These are phyloP conservation scores for Serilophus lunatus DNA, from an alignment of 2,113 vertebrate genomes.

Conservation along the genomic window DNA sequence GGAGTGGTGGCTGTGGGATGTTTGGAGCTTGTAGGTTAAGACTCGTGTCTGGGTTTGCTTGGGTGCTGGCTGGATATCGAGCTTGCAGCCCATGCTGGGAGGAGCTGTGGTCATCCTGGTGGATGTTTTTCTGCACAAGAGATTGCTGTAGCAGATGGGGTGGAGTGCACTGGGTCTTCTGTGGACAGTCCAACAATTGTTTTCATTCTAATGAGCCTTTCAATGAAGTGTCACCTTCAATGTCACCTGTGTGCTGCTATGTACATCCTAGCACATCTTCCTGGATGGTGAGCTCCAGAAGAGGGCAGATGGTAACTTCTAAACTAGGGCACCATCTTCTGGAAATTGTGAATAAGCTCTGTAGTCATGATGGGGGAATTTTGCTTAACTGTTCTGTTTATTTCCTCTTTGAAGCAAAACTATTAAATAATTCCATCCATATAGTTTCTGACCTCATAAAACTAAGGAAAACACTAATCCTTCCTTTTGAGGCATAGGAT, in stretches of 20 bases:
- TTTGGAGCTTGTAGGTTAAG: not conserved
- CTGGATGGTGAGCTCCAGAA: not conserved
- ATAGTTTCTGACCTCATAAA: not conserved
- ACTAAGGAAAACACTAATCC: not conserved
- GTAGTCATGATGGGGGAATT: not conserved
- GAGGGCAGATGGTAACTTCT: not conserved
- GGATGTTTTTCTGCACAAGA: not conserved
- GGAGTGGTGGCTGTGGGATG: not conserved
- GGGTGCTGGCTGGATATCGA: not conserved
- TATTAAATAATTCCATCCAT: not conserved
- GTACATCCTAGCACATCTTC: not conserved
- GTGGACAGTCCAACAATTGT: fast-evolving
- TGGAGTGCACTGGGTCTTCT: not conserved
- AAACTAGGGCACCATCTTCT: not conserved
- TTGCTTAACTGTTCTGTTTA: not conserved
- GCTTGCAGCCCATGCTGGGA: not conserved
- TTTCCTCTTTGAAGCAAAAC: not conserved
- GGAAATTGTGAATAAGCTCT: not conserved
- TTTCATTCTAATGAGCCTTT: not conserved
- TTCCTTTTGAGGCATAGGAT: not conserved
- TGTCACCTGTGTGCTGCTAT: not conserved
- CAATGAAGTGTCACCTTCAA: not conserved
- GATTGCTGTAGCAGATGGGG: not conserved
- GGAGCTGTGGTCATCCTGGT: not conserved
- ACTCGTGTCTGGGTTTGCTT: fast-evolving